Evolutionary conservation across 2,113 vertebrate genomes (phyloP).

Genomic region (Saguinus imperator): DNA sequence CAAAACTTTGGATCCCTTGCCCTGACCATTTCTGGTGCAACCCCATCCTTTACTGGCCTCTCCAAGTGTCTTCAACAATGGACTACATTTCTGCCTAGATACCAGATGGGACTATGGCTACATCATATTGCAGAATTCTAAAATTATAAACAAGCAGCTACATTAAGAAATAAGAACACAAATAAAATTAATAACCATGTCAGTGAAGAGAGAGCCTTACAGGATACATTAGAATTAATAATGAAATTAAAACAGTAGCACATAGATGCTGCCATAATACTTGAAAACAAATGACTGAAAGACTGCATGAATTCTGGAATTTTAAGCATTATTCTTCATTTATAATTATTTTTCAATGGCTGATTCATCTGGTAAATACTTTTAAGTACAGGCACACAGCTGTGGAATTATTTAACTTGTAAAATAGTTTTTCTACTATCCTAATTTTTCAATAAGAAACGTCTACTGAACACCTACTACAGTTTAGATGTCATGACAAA

Average conservation of each 20-base stretch:
- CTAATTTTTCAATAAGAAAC: not conserved
- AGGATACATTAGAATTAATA: not conserved
- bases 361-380: conserved; percentile 1
- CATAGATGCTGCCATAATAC: not conserved
- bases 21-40: not conserved
- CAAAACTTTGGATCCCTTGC: not conserved
- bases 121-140: not conserved
- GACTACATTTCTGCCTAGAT: not conserved
- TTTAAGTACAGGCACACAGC: not conserved
- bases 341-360: not conserved
- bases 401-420: not conserved
- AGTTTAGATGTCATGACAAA: not conserved
- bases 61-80: not conserved
- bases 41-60: not conserved
- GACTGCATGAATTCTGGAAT: not conserved
- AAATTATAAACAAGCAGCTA: not conserved
- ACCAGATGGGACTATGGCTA: not conserved
- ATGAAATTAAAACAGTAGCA: conserved; percentile 25
- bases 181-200: not conserved
- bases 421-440: conserved; percentile 16
- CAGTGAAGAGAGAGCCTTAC: not conserved
- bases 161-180: not conserved
- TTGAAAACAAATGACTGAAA: not conserved
- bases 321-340: not conserved
- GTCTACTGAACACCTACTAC: conserved; percentile 2